These are phyloP conservation scores for Geotrupes spiniger DNA, from an alignment of 2,888 invertebrate genomes.

Conservation along the genomic window DNA sequence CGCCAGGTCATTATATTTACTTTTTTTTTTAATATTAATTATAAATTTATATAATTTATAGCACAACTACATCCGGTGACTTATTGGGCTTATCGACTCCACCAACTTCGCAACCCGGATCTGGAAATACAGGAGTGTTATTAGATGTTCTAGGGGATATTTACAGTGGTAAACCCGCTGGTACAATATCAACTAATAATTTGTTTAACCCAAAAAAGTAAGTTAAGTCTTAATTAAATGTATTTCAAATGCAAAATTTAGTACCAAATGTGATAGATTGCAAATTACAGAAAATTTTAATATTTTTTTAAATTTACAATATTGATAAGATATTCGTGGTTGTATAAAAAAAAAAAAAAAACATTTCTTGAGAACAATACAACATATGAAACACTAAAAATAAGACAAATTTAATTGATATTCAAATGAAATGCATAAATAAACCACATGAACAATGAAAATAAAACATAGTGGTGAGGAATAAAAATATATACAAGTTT, in stretches of 20 bases:
- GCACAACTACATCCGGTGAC: slow-evolving; percentile 64
- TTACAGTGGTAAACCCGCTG: slow-evolving; percentile 65
- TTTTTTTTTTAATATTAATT: not conserved
- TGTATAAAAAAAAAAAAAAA: too few species aligned
- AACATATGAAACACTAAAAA: too few species aligned
- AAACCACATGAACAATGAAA: too few species aligned
- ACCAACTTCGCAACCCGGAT: slow-evolving; percentile 66
- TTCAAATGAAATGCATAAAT: too few species aligned
- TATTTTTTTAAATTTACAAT: slow-evolving; percentile 10
- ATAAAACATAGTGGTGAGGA: too few species aligned
- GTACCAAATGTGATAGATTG: too few species aligned
- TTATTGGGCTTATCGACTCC: slow-evolving; percentile 86
- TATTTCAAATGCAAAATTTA: slow-evolving; percentile 5
- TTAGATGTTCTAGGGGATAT: slow-evolving; percentile 91
- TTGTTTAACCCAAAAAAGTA: slow-evolving; percentile 86
- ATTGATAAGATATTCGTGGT: too few species aligned
- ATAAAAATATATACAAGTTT: too few species aligned
- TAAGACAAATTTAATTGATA: too few species aligned
- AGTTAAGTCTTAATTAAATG: slow-evolving; percentile 32
- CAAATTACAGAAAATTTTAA: not conserved
- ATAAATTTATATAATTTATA: slow-evolving; percentile 1
- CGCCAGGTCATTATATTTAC: slow-evolving; percentile 39
- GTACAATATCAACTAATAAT: slow-evolving; percentile 56
- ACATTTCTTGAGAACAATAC: too few species aligned
- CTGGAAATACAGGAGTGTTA: slow-evolving; percentile 72